Evolutionary conservation across 2,888 invertebrate genomes (phyloP).

Genomic region (Tridacna crocea): DNA sequence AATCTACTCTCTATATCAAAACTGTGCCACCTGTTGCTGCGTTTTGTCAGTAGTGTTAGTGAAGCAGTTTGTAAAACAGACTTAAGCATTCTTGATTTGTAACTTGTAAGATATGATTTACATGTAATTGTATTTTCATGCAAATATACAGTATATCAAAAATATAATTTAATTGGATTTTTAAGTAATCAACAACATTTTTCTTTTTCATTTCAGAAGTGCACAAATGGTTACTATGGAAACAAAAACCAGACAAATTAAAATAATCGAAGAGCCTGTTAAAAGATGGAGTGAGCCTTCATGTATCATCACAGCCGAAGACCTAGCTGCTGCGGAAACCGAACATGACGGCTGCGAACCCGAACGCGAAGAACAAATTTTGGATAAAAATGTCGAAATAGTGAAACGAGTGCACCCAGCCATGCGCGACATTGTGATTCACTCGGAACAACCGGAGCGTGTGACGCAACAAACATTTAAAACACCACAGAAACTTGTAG

Average conservation of each 20-base stretch:
- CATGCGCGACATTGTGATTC: conserved; percentile 51
- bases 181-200: too few species aligned
- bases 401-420: conserved; percentile 40
- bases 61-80: too few species aligned
- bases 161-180: too few species aligned
- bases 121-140: too few species aligned
- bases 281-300: conserved; percentile 55
- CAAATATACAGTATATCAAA: too few species aligned
- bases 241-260: conserved; percentile 40
- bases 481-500: conserved; percentile 49
- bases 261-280: conserved; percentile 42
- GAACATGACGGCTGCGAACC: conserved; percentile 30
- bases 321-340: conserved; percentile 44
- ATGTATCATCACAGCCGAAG: conserved; percentile 54
- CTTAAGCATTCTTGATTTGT: too few species aligned
- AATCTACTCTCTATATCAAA: too few species aligned
- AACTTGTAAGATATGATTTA: too few species aligned
- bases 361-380: background rate
- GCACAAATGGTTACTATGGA: conserved; percentile 34
- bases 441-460: conserved; percentile 32
- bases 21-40: too few species aligned
- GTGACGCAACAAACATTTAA: conserved; percentile 28
- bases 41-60: too few species aligned
- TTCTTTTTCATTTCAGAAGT: conserved; percentile 22
- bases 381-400: conserved; percentile 31